Evolutionary conservation across 1,140 invertebrate genomes (phyloP), one percentile per base, ranked within the genome.

Genomic region (Subanguina moxae): DNA sequence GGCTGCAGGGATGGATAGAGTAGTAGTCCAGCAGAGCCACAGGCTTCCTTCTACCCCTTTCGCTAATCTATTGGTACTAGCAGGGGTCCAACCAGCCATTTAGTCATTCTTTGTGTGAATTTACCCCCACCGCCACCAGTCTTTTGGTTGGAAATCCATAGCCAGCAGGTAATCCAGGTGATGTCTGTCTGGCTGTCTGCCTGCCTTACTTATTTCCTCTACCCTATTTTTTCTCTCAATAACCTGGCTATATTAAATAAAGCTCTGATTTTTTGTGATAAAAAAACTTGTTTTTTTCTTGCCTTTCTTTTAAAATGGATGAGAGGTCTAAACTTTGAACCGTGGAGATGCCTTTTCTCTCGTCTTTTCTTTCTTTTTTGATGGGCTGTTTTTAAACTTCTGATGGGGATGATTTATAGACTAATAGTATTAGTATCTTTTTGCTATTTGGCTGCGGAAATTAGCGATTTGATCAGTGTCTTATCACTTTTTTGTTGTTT

Each of bases 51-150:
- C 48, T 52, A 25, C 48, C 15, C 3, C n/a, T 15, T 25, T 15
- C 15, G 17, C 3, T 52, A 19, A 52, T 19, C n/a, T n/a, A n/a
- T n/a, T n/a, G n/a, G n/a, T n/a, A n/a, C n/a, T 15, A 25, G 48
- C 48, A 25, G 48, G n/a, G 23, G 3, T 8, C 48, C 48, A 21
- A 19, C 23, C 48, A 21, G 48, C 23, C 48, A 25, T 3, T 52
- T 21, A 52, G 48, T 52, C 23, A 52, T 52, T 52, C 48, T 52
- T 15, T 38, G 11, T 52, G 48, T 52, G 48, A 25, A 52, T 52
- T 52, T 52, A 52, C 23, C 48, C 48, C n/a, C n/a, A 15, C n/a
- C 23, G 8, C 48, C 48, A 38, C 3, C 48, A 52, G n/a, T 25
- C 48, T 52, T n/a, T n/a, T n/a, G 17, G 15, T 15, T 21, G 23